These are phyloP conservation scores for Papilio demoleus DNA, from an alignment of 2,888 invertebrate species.

Conservation along the genomic window DNA sequence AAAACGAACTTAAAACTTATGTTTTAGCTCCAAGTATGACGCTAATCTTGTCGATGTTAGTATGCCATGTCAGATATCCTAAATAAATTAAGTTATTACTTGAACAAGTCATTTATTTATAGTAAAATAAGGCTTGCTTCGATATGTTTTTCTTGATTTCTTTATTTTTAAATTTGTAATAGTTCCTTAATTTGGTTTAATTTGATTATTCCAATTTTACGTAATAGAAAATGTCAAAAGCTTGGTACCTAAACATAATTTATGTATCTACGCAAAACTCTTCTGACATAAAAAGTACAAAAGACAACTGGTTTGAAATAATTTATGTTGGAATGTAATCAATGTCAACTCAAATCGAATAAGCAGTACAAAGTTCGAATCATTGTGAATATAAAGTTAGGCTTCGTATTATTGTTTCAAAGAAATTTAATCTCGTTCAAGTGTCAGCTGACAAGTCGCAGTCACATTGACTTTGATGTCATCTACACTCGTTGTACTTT, in stretches of 20 bases:
- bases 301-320: background rate
- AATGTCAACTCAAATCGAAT: conserved; percentile 12
- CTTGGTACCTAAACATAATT: no score
- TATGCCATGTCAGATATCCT: background rate
- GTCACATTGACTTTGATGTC: conserved; percentile 25
- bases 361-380: conserved; percentile 12
- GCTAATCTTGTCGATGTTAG: background rate
- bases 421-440: conserved; percentile 37
- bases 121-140: background rate
- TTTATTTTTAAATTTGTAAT: background rate
- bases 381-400: conserved; percentile 3
- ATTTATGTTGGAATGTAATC: conserved; percentile 9
- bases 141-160: background rate
- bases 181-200: background rate
- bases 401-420: conserved; percentile 30
- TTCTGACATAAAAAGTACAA: background rate
- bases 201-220: background rate
- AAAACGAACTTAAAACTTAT: conserved; percentile 17
- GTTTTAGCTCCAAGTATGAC: background rate
- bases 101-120: background rate
- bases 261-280: background rate
- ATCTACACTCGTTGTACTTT: conserved; percentile 18
- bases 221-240: background rate
- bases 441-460: conserved; percentile 20
- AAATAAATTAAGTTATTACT: background rate